Conservation (phyloP, 2,888 invertebrate genomes). For the Diaperis boleti region DNA sequence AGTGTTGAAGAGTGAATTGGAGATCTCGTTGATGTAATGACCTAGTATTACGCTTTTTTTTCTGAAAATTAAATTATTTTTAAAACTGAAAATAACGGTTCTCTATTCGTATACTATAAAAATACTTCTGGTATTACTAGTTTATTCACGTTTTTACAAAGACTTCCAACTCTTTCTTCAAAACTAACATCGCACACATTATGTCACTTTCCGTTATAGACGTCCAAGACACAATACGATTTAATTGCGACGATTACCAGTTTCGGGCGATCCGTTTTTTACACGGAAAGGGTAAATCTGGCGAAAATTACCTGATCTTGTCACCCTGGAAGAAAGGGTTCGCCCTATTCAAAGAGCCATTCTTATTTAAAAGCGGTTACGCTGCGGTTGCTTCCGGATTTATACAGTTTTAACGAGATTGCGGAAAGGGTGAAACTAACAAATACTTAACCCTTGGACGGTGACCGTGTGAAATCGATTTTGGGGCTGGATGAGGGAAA, state of each 20-base stretch:
- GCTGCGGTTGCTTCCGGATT: constrained; percentile 60
- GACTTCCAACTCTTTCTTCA: constrained; percentile 14
- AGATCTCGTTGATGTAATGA: too few species aligned
- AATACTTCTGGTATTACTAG: too few species aligned
- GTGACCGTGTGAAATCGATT: constrained; percentile 61
- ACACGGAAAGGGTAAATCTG: constrained; percentile 46
- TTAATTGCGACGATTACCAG: constrained; percentile 40
- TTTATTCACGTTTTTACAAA: not conserved
- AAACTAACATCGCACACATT: too few species aligned
- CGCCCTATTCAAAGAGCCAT: constrained; percentile 39
- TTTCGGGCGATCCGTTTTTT: constrained; percentile 33
- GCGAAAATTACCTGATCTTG: constrained; percentile 49
- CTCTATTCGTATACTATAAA: too few species aligned
- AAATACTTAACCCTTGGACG: constrained; percentile 50
- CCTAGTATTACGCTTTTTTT: too few species aligned
- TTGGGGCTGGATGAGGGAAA: constrained; percentile 19
- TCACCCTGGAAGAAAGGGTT: constrained; percentile 46
- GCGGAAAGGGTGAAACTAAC: constrained; percentile 54
- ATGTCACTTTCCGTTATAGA: too few species aligned
- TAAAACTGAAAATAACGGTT: too few species aligned
- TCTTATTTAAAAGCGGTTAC: constrained; percentile 59
- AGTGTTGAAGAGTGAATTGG: too few species aligned
- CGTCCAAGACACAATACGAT: constrained; percentile 35
- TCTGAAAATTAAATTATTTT: too few species aligned
- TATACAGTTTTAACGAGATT: constrained; percentile 61